These are phyloP conservation scores for Atrichornis clamosus DNA, from an alignment of 2,113 vertebrate genomes.

Conservation along the genomic window DNA sequence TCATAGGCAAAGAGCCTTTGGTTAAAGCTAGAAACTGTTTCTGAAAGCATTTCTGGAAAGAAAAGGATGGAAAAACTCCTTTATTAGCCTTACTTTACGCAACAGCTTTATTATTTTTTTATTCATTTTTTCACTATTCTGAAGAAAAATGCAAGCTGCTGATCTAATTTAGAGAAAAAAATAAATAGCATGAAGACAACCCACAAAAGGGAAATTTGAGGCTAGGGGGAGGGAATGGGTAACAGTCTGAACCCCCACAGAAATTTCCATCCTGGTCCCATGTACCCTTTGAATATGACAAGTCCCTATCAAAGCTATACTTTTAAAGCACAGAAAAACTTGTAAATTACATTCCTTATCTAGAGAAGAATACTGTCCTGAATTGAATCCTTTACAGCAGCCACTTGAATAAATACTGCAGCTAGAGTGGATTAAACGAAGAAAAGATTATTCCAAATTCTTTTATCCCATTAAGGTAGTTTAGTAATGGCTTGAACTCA, in stretches of 20 bases:
- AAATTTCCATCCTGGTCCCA: not conserved
- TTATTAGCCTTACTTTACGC: not conserved
- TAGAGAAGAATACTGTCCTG: not conserved
- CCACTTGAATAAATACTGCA: not conserved
- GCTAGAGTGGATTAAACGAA: not conserved
- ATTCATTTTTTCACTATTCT: not conserved
- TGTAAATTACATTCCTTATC: not conserved
- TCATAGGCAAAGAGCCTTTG: not conserved
- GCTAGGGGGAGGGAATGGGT: not conserved
- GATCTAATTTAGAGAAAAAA: not conserved
- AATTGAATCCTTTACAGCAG: not conserved
- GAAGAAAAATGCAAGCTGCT: not conserved
- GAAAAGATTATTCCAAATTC: not conserved
- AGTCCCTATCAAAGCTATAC: not conserved
- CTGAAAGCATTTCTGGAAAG: not conserved
- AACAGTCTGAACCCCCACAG: fast-evolving
- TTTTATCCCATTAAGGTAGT: not conserved
- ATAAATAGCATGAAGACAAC: not conserved
- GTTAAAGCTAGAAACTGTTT: not conserved
- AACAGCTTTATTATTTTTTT: not conserved
- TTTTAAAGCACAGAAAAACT: not conserved
- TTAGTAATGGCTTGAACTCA: not conserved
- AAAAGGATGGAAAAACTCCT: not conserved
- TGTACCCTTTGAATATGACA: not conserved
- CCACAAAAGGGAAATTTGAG: not conserved